Base-by-base conservation (phyloP, 2,888 invertebrate species). In the Drosophila mimetica region DNA sequence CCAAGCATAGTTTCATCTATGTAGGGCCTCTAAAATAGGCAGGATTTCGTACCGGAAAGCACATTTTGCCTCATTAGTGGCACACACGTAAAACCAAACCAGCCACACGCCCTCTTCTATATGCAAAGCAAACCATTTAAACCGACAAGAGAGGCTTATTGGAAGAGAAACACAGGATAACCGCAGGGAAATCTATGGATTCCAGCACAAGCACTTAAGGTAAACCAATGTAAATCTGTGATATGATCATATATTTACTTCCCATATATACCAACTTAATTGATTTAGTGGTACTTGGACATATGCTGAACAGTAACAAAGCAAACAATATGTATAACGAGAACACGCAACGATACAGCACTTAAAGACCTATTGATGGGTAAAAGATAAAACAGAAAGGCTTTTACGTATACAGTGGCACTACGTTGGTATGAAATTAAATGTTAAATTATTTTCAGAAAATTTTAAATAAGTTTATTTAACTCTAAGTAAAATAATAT, bases 321-420 rank as follows among this genome's bases (percentile, higher is more conserved):
- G 28, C 37, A 67, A 61, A 70, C 54, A 73, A 30, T 28, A 28
- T 9, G 42, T 41, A 8, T 22, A 8, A 44, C 28, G 13, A 18
- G 52, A 37, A 42, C 79, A 78, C 67, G 79, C 82, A 81, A 75
- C 58, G 66, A 53, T 51, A 64, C 48, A 78, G 44, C 73, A 75
- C 76, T 71, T 69, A 76, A 52, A 42, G 44, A 22, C 14, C 44
- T 53, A n/a, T 22, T 18, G 44, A 32, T 52, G 14, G 13, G 22
- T 30, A n/a, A 3, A 20, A 5, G 20, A 36, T 34, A n/a, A 22
- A 9, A n/a, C n/a, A 11, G 36, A 22, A 51, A 37, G 14, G 20
- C 18, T 8, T n/a, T 11, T 13, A 11, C 14, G 11, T n/a, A 3
- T 5, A 34, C 34, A 16, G 34, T 44, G 13, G 1, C 2, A 14